Evolutionary conservation across 2,888 invertebrate genomes (phyloP), one percentile per base, ranked within the genome.

Genomic region (Sinelater perroti): DNA sequence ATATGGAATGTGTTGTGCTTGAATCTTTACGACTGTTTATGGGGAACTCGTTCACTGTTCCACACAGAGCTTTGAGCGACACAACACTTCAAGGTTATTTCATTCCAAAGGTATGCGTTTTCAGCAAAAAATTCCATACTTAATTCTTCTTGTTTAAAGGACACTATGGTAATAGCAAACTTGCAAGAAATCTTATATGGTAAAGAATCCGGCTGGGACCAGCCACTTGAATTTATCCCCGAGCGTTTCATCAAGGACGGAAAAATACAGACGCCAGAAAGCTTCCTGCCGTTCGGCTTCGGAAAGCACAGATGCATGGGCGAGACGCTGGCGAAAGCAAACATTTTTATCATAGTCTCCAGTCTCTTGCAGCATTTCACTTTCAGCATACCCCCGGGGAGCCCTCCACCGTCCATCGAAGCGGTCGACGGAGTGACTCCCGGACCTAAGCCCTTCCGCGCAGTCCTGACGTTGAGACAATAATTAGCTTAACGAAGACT

Each of bases 281-380:
- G 83, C 31, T 91, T 86, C 70, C 83, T 89, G 64, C 93, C 93
- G 0, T 93, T 93, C 69, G 91, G 92, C 10, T 78, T 87, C 46
- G 89, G 90, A 0, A 89, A 87, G 67, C 90, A 89, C 71, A 85
- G 92, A 46, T 93, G 93, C 70, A 85, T 93, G 85, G 93, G 93
- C 0, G 93, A 93, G 70, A 82, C 86, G 0, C 75, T 93, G 61
- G 89, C 89, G 0, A 87, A 87, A 68, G 89, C 90, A 66, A 93
- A 90, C 69, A 82, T 93, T 45, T 93, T 93, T 70, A 75, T 91
- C 21, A 89, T 93, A 68, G 86, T 85, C 0, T 85, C 91, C 0
- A 82, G 87, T 0, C 78, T 93, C 65, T 78, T 93, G 65, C 93
- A 93, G 75, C 84, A 82, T 67, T 93, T 89, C 67, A 83, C 83